Conservation (phyloP, 2,797 vertebrate genomes). For the Vultur gryphus region DNA sequence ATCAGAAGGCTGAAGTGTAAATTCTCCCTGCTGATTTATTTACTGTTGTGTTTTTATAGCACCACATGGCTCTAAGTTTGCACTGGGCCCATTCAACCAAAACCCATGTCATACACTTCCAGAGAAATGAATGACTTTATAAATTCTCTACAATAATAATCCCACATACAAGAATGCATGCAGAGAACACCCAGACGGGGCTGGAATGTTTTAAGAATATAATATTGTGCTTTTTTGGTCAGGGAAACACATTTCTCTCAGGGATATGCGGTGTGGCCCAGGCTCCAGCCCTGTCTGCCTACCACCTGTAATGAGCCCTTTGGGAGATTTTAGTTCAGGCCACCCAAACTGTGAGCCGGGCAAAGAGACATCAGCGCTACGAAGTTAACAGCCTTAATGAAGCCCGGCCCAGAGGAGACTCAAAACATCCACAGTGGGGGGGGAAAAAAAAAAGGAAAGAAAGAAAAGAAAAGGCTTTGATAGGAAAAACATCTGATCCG, state of each 20-base stretch:
- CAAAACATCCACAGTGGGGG: conserved; percentile 24
- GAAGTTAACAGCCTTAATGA: conserved; percentile 66
- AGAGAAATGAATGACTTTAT: conserved; percentile 93
- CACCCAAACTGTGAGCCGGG: conserved; percentile 84
- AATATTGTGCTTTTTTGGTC: conserved; percentile 76
- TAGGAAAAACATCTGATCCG: conserved; percentile 65
- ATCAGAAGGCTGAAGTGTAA: conserved; percentile 70
- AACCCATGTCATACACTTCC: conserved; percentile 90
- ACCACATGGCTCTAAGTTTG: conserved; percentile 86
- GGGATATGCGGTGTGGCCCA: conserved; percentile 69
- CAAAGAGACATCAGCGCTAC: conserved; percentile 51
- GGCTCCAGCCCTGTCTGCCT: conserved; percentile 79
- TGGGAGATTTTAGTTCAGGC: conserved; percentile 83
- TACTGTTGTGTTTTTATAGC: conserved; percentile 88
- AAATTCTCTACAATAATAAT: conserved; percentile 93
- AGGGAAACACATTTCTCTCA: conserved; percentile 73
- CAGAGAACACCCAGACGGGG: conserved; percentile 64
- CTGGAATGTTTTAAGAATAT: conserved; percentile 73
- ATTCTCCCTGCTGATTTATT: conserved; percentile 88
- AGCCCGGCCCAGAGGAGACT: conserved; percentile 52
- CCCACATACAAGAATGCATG: conserved; percentile 83
- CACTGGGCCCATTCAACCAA: conserved; percentile 86
- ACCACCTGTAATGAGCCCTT: conserved; percentile 84
- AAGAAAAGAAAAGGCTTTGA: conserved; percentile 53
- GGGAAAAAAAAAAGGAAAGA: background rate